A percentile compares a stretch with the other conserved stretches of the same genome.
These are phyloP conservation scores for Pleuronectes platessa DNA, from an alignment of 2,113 vertebrate genomes.

Conservation along the genomic window DNA sequence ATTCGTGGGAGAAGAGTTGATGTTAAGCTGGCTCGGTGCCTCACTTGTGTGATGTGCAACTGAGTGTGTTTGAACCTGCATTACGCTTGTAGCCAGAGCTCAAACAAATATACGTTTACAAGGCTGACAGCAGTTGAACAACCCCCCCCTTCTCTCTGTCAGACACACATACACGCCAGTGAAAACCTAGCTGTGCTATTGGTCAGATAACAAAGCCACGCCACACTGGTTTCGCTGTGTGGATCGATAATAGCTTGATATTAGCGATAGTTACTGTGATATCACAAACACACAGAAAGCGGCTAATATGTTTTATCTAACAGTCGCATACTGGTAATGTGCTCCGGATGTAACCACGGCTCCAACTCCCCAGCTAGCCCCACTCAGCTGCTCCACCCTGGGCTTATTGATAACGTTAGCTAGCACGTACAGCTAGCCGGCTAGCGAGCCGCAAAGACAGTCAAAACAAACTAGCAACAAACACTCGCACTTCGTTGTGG, in stretches of 20 bases:
- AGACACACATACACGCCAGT: background rate
- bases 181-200: background rate
- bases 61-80: constrained; percentile 28
- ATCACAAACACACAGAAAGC: background rate
- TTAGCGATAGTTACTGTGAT: background rate
- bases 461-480: constrained; percentile 1
- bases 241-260: background rate
- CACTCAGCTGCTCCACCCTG: constrained; percentile 8
- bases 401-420: constrained; percentile 50
- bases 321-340: background rate
- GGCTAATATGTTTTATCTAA: background rate
- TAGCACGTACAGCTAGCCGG: constrained; percentile 67
- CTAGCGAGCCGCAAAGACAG: constrained; percentile 40
- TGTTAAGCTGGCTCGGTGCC: too few species aligned
- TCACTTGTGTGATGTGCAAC: too few species aligned
- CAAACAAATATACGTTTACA: background rate
- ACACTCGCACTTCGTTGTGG: background rate
- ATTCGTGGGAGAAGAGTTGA: too few species aligned
- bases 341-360: background rate
- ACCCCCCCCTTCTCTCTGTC: background rate
- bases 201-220: constrained; percentile 33
- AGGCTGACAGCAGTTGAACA: background rate
- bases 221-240: background rate
- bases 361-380: constrained; percentile 3
- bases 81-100: constrained; percentile 3